phyloP scores from a whole-genome alignment of 2,888 invertebrate genomes.

The Trichopria drosophilae region DNA sequence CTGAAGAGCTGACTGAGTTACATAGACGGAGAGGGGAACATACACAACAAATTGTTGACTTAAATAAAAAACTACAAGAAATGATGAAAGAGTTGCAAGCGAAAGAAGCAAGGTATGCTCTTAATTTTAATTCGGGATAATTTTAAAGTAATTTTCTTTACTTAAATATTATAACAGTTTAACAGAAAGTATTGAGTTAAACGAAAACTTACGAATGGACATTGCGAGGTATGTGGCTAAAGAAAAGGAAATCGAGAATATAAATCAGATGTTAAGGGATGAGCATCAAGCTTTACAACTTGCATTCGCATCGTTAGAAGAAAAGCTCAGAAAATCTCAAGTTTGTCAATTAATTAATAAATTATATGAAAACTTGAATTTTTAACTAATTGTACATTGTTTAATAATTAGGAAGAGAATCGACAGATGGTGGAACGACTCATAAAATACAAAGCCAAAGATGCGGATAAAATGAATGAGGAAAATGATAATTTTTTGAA shows the following conservation, averaged over 20 bases:
- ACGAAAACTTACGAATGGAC: slow-evolving; percentile 71
- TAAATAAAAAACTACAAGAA: slow-evolving; percentile 83
- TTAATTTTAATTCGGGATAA: slow-evolving; percentile 8
- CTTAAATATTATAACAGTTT: slow-evolving; percentile 61
- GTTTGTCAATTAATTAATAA: slow-evolving; percentile 54
- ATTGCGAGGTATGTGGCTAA: slow-evolving; percentile 72
- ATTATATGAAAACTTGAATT: slow-evolving; percentile 2
- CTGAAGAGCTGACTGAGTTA: slow-evolving; percentile 90
- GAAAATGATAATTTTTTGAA: slow-evolving; percentile 92
- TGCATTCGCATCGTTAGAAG: slow-evolving; percentile 86
- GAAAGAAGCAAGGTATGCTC: slow-evolving; percentile 71
- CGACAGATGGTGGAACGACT: slow-evolving; percentile 80
- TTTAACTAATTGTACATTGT: slow-evolving; percentile 13
- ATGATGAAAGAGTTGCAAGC: slow-evolving; percentile 74
- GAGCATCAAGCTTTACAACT: slow-evolving; percentile 94
- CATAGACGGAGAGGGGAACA: slow-evolving; percentile 90
- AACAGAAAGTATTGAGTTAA: slow-evolving; percentile 69
- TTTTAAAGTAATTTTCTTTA: slow-evolving; percentile 12
- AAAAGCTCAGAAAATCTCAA: slow-evolving; percentile 81
- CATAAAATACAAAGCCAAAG: slow-evolving; percentile 89
- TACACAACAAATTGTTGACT: slow-evolving; percentile 88
- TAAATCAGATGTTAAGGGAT: slow-evolving; percentile 87
- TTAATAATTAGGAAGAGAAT: slow-evolving; percentile 76
- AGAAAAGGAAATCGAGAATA: slow-evolving; percentile 75
- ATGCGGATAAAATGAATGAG: slow-evolving; percentile 95